Evolutionary conservation across 2,888 invertebrate species (phyloP).

Genomic region (Drosophila fulvimacula): DNA sequence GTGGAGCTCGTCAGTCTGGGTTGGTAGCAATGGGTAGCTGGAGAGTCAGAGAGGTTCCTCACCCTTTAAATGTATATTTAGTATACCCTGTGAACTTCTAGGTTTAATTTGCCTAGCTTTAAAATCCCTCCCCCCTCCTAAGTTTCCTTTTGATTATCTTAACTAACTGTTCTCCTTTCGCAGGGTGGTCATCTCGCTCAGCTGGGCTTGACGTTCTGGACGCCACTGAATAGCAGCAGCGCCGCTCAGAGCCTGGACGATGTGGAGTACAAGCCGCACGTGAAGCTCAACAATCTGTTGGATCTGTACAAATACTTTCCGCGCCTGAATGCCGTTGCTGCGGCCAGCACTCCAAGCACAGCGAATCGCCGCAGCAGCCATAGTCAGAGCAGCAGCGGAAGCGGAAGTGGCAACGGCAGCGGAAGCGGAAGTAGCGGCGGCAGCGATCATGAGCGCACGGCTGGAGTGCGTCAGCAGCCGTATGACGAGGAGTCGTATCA

Average conservation of each 20-base stretch:
- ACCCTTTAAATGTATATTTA: not conserved
- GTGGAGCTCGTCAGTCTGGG: not conserved
- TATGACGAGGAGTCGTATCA: constrained; percentile 23
- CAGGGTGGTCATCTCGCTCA: constrained; percentile 91
- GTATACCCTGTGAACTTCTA: not conserved
- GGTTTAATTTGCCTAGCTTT: too few relatives aligned
- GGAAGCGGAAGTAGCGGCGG: constrained; percentile 26
- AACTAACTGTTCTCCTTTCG: not conserved
- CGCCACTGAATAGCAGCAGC: constrained; percentile 86
- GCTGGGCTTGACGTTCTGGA: constrained; percentile 92
- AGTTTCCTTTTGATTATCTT: not conserved
- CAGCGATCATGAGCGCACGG: constrained; percentile 14
- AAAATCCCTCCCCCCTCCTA: too few relatives aligned
- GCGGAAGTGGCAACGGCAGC: constrained; percentile 7
- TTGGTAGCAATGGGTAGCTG: not conserved
- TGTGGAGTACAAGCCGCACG: constrained; percentile 79
- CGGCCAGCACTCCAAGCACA: not conserved
- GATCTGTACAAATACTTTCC: constrained; percentile 83
- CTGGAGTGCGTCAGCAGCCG: constrained; percentile 6
- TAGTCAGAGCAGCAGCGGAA: constrained; percentile 15
- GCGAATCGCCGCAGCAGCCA: constrained; percentile 60
- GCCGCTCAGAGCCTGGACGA: constrained; percentile 69
- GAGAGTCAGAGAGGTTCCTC: too few relatives aligned
- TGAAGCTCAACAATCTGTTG: constrained; percentile 79
- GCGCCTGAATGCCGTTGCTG: constrained; percentile 46